Conservation (phyloP, 2,113 vertebrate species). For the Hypomesus transpacificus region DNA sequence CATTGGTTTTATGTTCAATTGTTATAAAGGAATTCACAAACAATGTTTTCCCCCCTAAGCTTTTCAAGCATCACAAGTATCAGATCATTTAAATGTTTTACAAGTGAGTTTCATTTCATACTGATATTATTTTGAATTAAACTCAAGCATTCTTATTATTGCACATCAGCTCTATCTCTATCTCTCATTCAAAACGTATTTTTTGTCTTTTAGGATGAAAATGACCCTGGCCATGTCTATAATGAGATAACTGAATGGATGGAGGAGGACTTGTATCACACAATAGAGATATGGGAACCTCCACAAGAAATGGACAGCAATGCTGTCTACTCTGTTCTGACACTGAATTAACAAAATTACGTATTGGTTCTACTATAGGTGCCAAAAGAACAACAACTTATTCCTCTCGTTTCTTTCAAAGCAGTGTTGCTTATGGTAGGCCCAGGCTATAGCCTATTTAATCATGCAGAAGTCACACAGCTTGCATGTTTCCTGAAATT, state of each 20-base stretch:
- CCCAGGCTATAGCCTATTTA: too few relatives aligned
- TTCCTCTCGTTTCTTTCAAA: too few relatives aligned
- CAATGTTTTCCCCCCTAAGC: not conserved
- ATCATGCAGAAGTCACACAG: too few relatives aligned
- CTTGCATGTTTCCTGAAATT: not conserved
- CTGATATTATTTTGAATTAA: too few relatives aligned
- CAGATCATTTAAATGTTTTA: not conserved
- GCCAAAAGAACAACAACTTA: too few relatives aligned
- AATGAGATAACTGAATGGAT: conserved; percentile 7
- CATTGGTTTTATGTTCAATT: not conserved
- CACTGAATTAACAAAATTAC: not conserved
- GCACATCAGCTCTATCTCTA: not conserved
- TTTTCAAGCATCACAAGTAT: not conserved
- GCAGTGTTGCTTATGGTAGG: too few relatives aligned
- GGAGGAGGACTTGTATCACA: not conserved
- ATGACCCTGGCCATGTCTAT: conserved; percentile 23
- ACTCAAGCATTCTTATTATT: not conserved
- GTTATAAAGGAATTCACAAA: not conserved
- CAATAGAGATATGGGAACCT: not conserved
- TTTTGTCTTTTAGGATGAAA: conserved; percentile 6
- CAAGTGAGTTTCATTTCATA: not conserved
- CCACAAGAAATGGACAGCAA: not conserved
- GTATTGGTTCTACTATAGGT: not conserved
- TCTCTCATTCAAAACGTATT: not conserved
- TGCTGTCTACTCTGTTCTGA: conserved; percentile 2